These are phyloP conservation scores for Drosophila auraria DNA, from an alignment of 1,140 invertebrate genomes.

Conservation along the genomic window DNA sequence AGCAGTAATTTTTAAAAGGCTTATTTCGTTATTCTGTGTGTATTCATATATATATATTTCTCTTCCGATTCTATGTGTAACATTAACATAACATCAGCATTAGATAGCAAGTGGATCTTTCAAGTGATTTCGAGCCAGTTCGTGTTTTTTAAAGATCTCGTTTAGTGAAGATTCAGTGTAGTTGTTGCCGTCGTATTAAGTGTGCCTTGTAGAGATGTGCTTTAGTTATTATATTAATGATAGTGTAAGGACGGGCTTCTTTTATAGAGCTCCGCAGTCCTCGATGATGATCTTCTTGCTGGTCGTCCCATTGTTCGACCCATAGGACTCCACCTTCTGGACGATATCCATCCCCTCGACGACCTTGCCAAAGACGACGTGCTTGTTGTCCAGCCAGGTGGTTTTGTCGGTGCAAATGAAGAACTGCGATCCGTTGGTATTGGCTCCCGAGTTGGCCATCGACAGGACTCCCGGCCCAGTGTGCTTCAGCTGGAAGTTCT, in stretches of 20 bases:
- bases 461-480: constrained; percentile 94
- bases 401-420: constrained; percentile 97
- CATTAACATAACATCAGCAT: too few species aligned
- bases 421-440: constrained; percentile 98
- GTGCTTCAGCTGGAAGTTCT: constrained; percentile 97
- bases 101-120: too few species aligned
- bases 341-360: constrained; percentile 98
- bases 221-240: not conserved
- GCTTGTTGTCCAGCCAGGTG: constrained; percentile 96
- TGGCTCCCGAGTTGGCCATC: constrained; percentile 97
- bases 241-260: not conserved
- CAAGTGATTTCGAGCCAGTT: too few species aligned
- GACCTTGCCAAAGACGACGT: constrained; percentile 98
- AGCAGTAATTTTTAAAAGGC: too few species aligned
- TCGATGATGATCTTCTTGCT: constrained; percentile 91
- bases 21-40: too few species aligned
- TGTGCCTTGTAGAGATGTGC: too few species aligned
- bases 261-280: constrained; percentile 88
- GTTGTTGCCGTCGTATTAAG: too few species aligned
- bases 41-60: too few species aligned
- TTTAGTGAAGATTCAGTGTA: too few species aligned
- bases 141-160: too few species aligned
- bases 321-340: constrained; percentile 92
- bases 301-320: constrained; percentile 94
- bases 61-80: too few species aligned